Base-by-base conservation (phyloP, 2,113 vertebrate genomes). In the Octodon degus region DNA sequence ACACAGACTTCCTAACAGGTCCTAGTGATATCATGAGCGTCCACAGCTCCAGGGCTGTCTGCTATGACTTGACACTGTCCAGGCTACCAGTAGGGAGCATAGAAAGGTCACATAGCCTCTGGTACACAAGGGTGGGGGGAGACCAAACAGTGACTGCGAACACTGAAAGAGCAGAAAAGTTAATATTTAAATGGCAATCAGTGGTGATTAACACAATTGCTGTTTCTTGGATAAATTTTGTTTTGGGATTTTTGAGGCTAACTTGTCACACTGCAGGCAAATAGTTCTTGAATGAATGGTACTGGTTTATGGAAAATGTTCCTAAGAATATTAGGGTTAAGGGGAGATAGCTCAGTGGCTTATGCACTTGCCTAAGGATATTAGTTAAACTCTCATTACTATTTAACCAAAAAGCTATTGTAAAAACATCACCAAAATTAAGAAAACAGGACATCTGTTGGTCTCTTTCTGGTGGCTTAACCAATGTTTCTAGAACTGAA, bases 231-330 rank as follows among this genome's bases (percentile, higher is more conserved):
- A 87, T 43, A 91, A 50, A 81, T 76, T 62, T 93, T 17, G 76
- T 89, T 77, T 96, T 2, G 70, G 92, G 70, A 65, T 20, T 82
- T 92, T 60, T 89, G 83, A 88, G 58, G 43, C 37, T 96, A 4
- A 34, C 30, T 67, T 90, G 62, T 58, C 53, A 86, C 7, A 67
- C 37, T 67, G 11, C 14, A 68, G 37, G 65, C 20, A 25, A 89
- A 67, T 37, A 91, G 65, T 40, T 96, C 8, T 87, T 86, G 47
- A 90, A 77, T 93, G 74, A 94, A 86, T 58, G 47, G n/a, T 58
- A 85, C 55, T 92, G 60, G 40, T 67, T 96, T 63, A 27, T 55
- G 32, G 93, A 74, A 93, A 93, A 85, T 79, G 86, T 90, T 88
- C 76, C 60, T 80, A 90, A 68, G 22, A 55, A 70, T 74, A 70